A percentile compares a stretch with the other conserved stretches of the same genome.
Conservation (phyloP, 2,888 invertebrate species). For the Unio pictorum region DNA sequence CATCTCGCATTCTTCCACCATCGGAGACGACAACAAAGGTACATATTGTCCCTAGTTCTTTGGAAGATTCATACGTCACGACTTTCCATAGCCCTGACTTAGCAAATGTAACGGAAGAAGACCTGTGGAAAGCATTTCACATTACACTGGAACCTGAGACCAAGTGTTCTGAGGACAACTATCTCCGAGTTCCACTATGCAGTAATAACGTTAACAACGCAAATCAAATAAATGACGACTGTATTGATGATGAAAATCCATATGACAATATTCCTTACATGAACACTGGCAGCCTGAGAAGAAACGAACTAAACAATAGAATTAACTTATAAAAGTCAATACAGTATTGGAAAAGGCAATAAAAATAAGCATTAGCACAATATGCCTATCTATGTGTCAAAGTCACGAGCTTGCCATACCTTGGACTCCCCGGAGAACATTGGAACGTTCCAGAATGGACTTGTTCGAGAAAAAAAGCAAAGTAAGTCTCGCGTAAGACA, state of each 20-base stretch:
- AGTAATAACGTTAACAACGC: too few relatives aligned
- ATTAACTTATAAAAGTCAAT: too few relatives aligned
- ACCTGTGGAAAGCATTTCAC: constrained; percentile 43
- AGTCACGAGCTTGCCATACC: too few relatives aligned
- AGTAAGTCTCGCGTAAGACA: too few relatives aligned
- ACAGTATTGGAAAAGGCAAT: too few relatives aligned
- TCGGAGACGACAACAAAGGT: constrained; percentile 22
- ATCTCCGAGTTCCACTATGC: too few relatives aligned
- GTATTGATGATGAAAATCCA: constrained; percentile 37
- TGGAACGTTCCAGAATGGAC: too few relatives aligned
- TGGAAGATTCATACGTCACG: constrained; percentile 31
- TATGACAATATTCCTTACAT: constrained; percentile 38
- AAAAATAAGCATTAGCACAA: too few relatives aligned
- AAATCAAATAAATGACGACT: constrained; percentile 16
- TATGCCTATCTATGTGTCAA: too few relatives aligned
- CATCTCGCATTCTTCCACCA: constrained; percentile 2
- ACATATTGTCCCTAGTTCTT: constrained; percentile 19
- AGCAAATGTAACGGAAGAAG: constrained; percentile 46
- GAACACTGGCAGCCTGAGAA: constrained; percentile 29
- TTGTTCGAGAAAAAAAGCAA: too few relatives aligned
- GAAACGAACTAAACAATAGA: constrained; percentile 7
- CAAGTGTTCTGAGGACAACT: too few relatives aligned
- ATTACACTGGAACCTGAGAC: constrained; percentile 19
- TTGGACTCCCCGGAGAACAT: too few relatives aligned
- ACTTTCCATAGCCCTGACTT: constrained; percentile 28